phyloP scores from a whole-genome alignment of 2,797 vertebrate species.

The Numenius phaeopus region DNA sequence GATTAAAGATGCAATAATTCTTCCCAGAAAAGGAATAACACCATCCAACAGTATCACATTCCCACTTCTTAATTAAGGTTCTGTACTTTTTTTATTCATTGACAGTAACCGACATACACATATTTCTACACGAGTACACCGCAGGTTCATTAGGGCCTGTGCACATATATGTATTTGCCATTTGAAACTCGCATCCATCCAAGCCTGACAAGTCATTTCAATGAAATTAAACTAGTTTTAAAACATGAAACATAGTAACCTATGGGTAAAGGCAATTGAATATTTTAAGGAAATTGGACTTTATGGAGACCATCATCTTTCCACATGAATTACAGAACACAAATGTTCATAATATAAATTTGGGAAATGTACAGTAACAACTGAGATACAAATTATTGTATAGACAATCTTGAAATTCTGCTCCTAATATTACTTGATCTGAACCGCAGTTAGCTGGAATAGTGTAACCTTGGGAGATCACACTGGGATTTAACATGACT shows the following conservation, averaged over 20 bases:
- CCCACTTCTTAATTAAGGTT: conserved; percentile 30
- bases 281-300: neutral
- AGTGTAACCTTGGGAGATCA: neutral
- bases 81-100: neutral
- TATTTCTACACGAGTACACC: neutral
- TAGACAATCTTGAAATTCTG: neutral
- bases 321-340: neutral
- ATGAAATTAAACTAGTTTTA: neutral
- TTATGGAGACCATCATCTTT: neutral
- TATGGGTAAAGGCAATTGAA: neutral
- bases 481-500: neutral
- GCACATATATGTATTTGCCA: neutral
- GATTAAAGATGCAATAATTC: conserved; percentile 51
- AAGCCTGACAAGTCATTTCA: neutral
- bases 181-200: neutral
- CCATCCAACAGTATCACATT: conserved; percentile 40
- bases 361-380: neutral
- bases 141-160: neutral
- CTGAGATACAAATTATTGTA: neutral
- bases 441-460: neutral
- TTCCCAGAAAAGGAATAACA: conserved; percentile 36
- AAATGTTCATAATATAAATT: neutral
- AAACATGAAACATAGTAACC: neutral
- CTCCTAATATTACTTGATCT: neutral
- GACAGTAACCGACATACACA: conserved; percentile 17